These are phyloP conservation scores for Halichoerus grypus DNA, from an alignment of 2,113 vertebrate species.

Conservation along the genomic window DNA sequence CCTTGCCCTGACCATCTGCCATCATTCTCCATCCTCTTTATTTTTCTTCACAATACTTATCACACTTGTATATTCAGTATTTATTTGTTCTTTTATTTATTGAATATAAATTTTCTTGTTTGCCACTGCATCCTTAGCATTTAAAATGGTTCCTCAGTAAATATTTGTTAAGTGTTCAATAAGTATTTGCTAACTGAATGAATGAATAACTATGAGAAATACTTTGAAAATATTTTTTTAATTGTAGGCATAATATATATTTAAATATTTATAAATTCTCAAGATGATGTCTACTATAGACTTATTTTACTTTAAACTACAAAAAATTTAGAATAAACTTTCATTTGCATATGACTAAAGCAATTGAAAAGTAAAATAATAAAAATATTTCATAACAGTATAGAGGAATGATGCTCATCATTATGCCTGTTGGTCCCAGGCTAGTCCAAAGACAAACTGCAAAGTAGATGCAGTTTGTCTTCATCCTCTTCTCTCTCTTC, in stretches of 20 bases:
- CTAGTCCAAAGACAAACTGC: background rate
- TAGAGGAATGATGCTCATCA: background rate
- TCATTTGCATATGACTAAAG: background rate
- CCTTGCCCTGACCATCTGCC: background rate
- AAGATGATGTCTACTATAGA: background rate
- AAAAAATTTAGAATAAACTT: conserved; percentile 16
- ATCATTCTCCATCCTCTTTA: background rate
- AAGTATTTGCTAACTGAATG: background rate
- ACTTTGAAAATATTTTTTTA: conserved; percentile 25
- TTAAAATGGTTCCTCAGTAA: background rate
- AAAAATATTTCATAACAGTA: background rate
- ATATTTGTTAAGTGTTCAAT: conserved; percentile 10
- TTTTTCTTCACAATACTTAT: background rate
- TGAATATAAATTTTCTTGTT: background rate
- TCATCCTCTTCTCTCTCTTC: background rate
- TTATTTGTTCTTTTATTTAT: conserved; percentile 17
- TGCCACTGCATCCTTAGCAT: background rate
- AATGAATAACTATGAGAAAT: conserved; percentile 35
- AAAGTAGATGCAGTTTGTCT: background rate
- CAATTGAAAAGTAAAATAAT: conserved; percentile 47
- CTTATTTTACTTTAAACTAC: conserved; percentile 15
- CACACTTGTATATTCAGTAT: background rate
- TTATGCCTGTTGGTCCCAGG: background rate
- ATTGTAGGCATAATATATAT: background rate
- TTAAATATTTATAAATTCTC: conserved; percentile 37